These are phyloP conservation scores for Tamias sibiricus DNA, from an alignment of 2,113 vertebrate species.

Conservation along the genomic window DNA sequence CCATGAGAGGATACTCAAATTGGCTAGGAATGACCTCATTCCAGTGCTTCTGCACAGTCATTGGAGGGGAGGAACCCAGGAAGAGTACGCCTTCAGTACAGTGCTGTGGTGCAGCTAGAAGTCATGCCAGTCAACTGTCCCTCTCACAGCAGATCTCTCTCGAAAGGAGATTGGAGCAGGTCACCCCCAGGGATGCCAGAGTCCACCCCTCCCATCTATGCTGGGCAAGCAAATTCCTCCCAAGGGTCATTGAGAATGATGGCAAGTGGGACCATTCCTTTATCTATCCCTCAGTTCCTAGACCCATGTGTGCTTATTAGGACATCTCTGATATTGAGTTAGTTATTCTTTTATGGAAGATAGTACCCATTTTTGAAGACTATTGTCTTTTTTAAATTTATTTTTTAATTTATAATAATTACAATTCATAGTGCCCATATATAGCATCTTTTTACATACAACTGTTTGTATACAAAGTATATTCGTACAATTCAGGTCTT, in stretches of 20 bases:
- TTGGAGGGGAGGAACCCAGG: neutral
- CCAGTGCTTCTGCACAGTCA: no score
- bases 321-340: neutral
- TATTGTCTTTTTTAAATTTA: no score
- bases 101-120: neutral
- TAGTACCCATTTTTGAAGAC: neutral
- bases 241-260: neutral
- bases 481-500: no score
- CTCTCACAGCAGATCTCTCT: neutral
- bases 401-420: no score
- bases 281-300: neutral
- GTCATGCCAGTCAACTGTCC: fast-evolving
- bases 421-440: no score
- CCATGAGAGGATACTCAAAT: neutral
- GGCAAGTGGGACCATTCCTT: neutral
- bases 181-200: neutral
- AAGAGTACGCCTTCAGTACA: neutral
- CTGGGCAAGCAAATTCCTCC: neutral
- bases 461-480: no score
- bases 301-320: neutral
- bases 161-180: neutral
- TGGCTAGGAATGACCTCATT: neutral
- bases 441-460: no score
- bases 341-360: neutral
- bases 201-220: neutral